Evolutionary conservation across 2,113 vertebrate genomes (phyloP), one percentile per base, ranked within the genome.

Genomic region (Sylvicapra grimmia): DNA sequence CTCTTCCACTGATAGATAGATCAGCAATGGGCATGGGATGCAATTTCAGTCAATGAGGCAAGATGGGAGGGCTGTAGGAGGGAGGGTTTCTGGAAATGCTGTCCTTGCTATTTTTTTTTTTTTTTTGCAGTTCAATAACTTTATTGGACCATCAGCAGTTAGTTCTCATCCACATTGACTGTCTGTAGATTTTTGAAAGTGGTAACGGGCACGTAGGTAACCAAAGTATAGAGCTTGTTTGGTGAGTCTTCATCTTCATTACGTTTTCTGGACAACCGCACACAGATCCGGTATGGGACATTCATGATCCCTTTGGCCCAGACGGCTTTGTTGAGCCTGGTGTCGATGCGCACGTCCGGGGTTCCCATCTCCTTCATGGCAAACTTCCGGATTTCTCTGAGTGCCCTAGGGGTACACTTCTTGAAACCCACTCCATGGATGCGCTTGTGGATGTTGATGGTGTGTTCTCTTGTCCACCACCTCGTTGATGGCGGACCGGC

Each of bases 281-380:
- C 40, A 40, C 40, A 4, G 40, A 40, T 40, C 40, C 40, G 40
- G 40, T 40, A 40, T 40, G 40, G 40, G 40, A 40, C 40, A 40
- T 40, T 40, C 40, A 40, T 99, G 98, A 99, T 99, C 86, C 99
- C 99, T 98, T 99, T 99, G 94, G 99, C 99, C 99, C 99, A 99
- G 97, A 99, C 99, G 0, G 99, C 99, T 98, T 99, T 99, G 99
- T 99, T 99, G 96, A 99, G 98, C 44, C 99, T 99, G 91, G 99
- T 99, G 93, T 99, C 99, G 1, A 99, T 99, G 97, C 99, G 99
- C 21, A 99, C 99, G 11, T 99, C 99, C 1, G 99, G 99, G 59
- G 99, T 99, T 23, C 99, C 99, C 99, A 99, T 99, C 98, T 99
- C 99, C 97, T 99, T 99, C 99, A 99, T 98, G 0, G 99, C 99